Base-by-base conservation (phyloP, 2,888 invertebrate genomes). In the Tyria jacobaeae region DNA sequence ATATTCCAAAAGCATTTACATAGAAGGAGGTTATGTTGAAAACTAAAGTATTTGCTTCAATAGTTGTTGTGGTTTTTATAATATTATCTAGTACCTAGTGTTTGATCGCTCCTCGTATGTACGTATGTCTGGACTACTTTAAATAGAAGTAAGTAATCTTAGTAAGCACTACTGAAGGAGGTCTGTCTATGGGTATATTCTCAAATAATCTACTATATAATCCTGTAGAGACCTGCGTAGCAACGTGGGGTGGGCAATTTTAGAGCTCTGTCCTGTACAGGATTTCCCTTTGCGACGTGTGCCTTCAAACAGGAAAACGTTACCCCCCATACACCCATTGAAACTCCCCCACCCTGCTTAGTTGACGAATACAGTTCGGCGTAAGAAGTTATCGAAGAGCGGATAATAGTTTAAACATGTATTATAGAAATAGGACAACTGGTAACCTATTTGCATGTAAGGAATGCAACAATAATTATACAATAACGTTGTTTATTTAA, bases 261-360 rank as follows among this genome's bases (percentile, higher is more conserved):
- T 86, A 91, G 88, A 88, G 90, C 87, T 87, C 88, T 92, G 93
- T 92, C 93, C 93, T 94, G 91, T 90, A 88, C 91, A 90, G 92
- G 90, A 90, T 91, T 91, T 91, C 90, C 91, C 87, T 89, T 89
- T 88, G 89, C 91, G 89, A 91, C 89, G 92, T 93, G 93, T 92
- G 92, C 92, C 90, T 90, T 90, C 91, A 90, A 92, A 92, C 92
- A 91, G 92, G 92, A 87, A 91, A 90, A 90, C 86, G 89, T 87
- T 85, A 84, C 88, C 89, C 86, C 86, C 85, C 75, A 66, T 60
- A 78, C 78, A 76, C 82, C 81, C 81, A 73, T 74, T 81, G 81
- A 77, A 81, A 78, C 79, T 68, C 79, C 85, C 84, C 82, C 82
- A 81, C 87, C 85, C 83, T 86, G 89, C 90, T 91, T 91, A 89